Conservation (phyloP, 2,888 invertebrate genomes). For the Catonia carolina region DNA sequence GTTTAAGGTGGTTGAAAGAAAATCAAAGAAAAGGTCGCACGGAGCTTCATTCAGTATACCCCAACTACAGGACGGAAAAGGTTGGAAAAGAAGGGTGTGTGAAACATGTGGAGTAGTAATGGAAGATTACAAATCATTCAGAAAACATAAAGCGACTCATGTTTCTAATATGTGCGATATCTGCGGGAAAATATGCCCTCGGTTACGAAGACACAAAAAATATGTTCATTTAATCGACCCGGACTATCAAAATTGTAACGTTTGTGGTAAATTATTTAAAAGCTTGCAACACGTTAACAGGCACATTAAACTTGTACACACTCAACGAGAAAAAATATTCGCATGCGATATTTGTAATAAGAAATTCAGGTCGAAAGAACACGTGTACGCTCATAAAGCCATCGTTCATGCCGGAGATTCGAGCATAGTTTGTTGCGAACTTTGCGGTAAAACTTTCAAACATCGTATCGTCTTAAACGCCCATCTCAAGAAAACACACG, state of each 20-base stretch:
- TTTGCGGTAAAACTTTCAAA: slow-evolving; percentile 5
- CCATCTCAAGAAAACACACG: slow-evolving; percentile 2
- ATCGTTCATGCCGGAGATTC: too few species aligned
- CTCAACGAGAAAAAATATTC: too few species aligned
- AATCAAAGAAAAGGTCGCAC: too few species aligned
- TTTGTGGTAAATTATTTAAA: slow-evolving; percentile 5
- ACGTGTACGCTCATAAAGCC: background rate
- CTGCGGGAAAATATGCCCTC: slow-evolving; percentile 10
- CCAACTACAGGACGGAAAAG: too few species aligned
- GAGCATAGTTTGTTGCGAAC: slow-evolving; percentile 9
- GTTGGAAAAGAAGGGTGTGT: too few species aligned
- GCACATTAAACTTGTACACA: background rate
- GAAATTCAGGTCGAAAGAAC: too few species aligned
- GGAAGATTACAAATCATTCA: too few species aligned
- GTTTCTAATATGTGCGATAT: background rate
- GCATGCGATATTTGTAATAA: too few species aligned
- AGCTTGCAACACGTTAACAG: background rate
- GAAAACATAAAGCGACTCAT: background rate
- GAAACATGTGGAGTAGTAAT: too few species aligned
- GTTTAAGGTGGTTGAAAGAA: background rate
- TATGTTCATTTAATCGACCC: background rate
- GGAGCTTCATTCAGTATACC: too few species aligned
- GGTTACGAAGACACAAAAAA: too few species aligned
- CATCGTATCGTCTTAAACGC: background rate
- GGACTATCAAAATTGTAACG: background rate